Base-by-base conservation (phyloP, 2,113 vertebrate genomes). In the Neogobius melanostomus region DNA sequence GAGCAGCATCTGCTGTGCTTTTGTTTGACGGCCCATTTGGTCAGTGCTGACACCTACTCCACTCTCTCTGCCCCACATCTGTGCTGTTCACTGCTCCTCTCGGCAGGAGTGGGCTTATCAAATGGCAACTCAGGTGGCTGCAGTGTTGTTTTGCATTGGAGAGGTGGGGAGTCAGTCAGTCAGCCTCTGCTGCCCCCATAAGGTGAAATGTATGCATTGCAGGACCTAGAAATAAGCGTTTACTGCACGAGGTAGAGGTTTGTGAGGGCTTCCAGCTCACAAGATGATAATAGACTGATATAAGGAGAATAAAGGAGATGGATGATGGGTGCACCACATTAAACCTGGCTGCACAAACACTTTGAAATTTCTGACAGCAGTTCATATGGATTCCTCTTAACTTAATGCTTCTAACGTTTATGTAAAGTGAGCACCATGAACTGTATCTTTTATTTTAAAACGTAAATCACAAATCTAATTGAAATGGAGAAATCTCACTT, bases 161-260 rank as follows among this genome's bases (percentile, higher is more conserved):
- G 54, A 79, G 71, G 56, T 68, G 66, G 71, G 44, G n/a, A 61
- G 48, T 48, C 61, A 52, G 82, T 85, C 82, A 76, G 73, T 42
- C 88, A 81, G 83, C 80, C 90, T 90, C 75, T 89, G 85, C 85
- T 86, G 87, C 85, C 91, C 85, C 89, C 90, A 77, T 68, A 86
- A 90, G 91, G 87, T 15, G 43, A 66, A 57, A 80, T 14, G 5
- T 49, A 16, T 36, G 65, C 75, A 64, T 65, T 87, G 77, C 91
- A 84, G 36, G 64, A 14, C 62, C 11, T 17, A 52, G 43, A 52
- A 11, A 14, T 8, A n/a, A 57, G 17, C 11, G 17, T 8, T 14
- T 9, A 59, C 28, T 36, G 28, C 28, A 42, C 14, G 56, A 12
- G 56, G 56, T 12, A 59, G 28, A 59, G 28, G 7, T 59, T 21